A percentile compares a stretch with the other conserved stretches of the same genome.
Evolutionary conservation across 2,797 vertebrate species (phyloP).

Genomic region (Tapera naevia): DNA sequence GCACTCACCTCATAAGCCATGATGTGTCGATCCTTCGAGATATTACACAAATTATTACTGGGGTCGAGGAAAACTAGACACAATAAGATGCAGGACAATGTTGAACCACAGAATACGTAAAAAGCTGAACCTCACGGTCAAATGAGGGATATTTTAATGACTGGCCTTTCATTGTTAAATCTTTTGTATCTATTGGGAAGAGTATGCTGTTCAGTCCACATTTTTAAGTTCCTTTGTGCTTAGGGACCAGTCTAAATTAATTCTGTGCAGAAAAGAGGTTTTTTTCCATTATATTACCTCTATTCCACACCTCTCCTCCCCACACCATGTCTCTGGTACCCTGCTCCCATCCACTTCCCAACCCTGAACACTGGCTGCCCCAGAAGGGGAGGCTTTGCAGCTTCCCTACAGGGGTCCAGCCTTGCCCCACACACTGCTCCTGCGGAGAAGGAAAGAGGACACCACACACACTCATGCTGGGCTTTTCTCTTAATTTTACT

Average conservation of each 20-base stretch:
- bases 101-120: not conserved
- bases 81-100: not conserved
- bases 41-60: not conserved
- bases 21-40: fast-evolving
- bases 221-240: not conserved
- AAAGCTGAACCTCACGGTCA: not conserved
- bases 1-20: not conserved
- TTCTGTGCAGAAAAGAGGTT: not conserved
- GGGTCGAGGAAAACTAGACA: not conserved
- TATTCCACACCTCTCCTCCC: not conserved
- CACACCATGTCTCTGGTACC: fast-evolving
- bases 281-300: not conserved
- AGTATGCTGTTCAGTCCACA: not conserved
- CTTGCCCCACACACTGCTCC: not conserved
- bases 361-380: not conserved
- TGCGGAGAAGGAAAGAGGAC: fast-evolving
- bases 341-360: not conserved
- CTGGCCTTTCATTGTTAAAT: not conserved
- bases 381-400: not conserved
- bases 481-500: not conserved
- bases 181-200: not conserved
- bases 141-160: not conserved
- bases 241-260: not conserved
- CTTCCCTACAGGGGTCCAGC: not conserved
- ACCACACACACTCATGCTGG: fast-evolving